Percentiles rank a stretch among this genome's conserved stretches.
phyloP scores from a whole-genome alignment of 2,888 invertebrate genomes.

The Sarcophaga rosellei region DNA sequence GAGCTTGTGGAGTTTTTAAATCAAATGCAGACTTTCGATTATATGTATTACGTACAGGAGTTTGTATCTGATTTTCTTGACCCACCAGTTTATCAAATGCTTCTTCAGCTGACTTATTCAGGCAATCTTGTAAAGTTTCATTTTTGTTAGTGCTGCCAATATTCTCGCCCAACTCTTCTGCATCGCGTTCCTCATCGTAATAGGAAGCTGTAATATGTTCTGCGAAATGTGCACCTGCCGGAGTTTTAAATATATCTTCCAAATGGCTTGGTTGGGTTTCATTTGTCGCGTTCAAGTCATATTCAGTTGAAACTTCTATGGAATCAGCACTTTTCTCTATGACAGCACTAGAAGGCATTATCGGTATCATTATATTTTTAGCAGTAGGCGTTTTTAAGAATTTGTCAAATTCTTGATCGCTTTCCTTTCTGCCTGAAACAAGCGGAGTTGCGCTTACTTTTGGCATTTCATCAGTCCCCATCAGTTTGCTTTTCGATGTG shows the following conservation, averaged over 20 bases:
- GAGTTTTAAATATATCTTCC: slow-evolving; percentile 76
- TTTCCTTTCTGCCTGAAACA: slow-evolving; percentile 37
- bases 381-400: slow-evolving; percentile 78
- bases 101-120: slow-evolving; percentile 70
- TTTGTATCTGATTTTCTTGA: slow-evolving; percentile 66
- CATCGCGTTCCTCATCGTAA: slow-evolving; percentile 30
- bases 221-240: slow-evolving; percentile 66
- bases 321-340: slow-evolving; percentile 72
- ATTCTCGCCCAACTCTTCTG: slow-evolving; percentile 7
- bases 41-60: slow-evolving; percentile 68
- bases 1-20: slow-evolving; percentile 23
- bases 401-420: slow-evolving; percentile 69
- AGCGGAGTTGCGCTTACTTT: slow-evolving; percentile 47
- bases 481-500: slow-evolving; percentile 62
- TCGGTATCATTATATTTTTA: slow-evolving; percentile 77
- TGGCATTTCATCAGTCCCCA: slow-evolving; percentile 70
- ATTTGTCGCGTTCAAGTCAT: slow-evolving; percentile 74
- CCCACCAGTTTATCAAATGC: slow-evolving; percentile 73
- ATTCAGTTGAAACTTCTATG: slow-evolving; percentile 72
- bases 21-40: slow-evolving; percentile 54
- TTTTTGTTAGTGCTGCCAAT: not conserved
- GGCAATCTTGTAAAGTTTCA: slow-evolving; percentile 20
- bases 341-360: slow-evolving; percentile 76
- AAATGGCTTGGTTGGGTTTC: slow-evolving; percentile 70
- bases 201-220: slow-evolving; percentile 53